A percentile compares a stretch with the other conserved stretches of the same genome.
phyloP scores from a whole-genome alignment of 2,888 invertebrate species.

The Andricus quercusramuli region DNA sequence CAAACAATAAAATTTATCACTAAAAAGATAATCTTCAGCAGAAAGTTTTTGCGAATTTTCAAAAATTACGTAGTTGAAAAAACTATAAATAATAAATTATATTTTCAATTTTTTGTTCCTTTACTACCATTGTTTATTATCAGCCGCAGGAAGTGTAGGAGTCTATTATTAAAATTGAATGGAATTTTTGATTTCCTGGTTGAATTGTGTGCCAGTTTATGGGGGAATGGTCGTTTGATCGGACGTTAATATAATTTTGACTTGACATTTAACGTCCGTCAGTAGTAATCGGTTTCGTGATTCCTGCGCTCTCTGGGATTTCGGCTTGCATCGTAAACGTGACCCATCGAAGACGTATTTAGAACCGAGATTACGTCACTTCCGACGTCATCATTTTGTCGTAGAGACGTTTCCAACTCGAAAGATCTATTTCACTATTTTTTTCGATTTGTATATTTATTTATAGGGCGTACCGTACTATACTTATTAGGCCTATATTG shows the following conservation, averaged over 20 bases:
- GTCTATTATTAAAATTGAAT: not conserved
- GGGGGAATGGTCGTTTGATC: not conserved
- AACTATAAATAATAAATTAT: no score
- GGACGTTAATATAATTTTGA: constrained; percentile 17
- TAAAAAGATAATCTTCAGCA: no score
- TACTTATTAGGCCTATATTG: no score
- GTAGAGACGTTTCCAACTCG: not conserved
- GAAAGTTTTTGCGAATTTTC: no score
- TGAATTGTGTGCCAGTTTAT: not conserved
- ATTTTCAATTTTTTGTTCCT: not conserved
- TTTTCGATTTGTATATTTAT: not conserved
- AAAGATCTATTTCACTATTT: not conserved
- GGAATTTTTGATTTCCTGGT: not conserved
- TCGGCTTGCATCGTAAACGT: constrained; percentile 41
- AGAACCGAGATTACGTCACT: constrained; percentile 52
- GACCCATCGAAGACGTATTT: constrained; percentile 51
- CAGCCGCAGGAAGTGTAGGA: not conserved
- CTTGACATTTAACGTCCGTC: constrained; percentile 25
- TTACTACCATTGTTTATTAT: not conserved
- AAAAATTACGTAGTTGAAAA: no score
- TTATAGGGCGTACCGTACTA: no score
- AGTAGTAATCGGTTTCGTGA: constrained; percentile 35
- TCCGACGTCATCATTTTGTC: constrained; percentile 38
- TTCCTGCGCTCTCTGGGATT: constrained; percentile 32
- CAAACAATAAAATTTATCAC: no score